Percentiles rank a stretch among this genome's conserved stretches.
Evolutionary conservation across 2,888 invertebrate species (phyloP).

Genomic region (Pollenia labialis): DNA sequence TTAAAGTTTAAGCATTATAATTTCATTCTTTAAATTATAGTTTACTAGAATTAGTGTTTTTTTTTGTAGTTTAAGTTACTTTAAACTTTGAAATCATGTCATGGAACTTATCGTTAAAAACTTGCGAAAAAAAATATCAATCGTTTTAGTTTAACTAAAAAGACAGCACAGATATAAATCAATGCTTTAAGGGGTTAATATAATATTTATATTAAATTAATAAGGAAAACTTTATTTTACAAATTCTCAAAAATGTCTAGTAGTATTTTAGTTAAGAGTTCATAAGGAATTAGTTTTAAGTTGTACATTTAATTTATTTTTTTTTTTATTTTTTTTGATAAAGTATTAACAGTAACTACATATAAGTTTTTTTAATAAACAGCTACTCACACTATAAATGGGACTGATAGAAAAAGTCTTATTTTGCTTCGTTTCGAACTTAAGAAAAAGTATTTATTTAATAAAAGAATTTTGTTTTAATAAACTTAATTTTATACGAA

Average conservation of each 20-base stretch:
- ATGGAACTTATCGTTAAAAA: slow-evolving; percentile 8
- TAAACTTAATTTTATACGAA: too few relatives aligned
- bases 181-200: slow-evolving; percentile 61
- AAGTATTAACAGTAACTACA: slow-evolving; percentile 11
- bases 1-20: not conserved
- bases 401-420: too few relatives aligned
- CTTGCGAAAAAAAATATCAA: not conserved
- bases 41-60: slow-evolving; percentile 5
- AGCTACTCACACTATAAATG: too few relatives aligned
- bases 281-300: slow-evolving; percentile 11
- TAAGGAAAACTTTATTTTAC: not conserved
- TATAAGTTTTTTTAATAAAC: too few relatives aligned
- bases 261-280: not conserved
- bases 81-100: not conserved
- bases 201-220: slow-evolving; percentile 72
- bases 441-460: too few relatives aligned
- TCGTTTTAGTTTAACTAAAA: slow-evolving; percentile 32
- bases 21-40: slow-evolving; percentile 32
- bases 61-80: slow-evolving; percentile 1
- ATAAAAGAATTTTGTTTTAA: too few relatives aligned
- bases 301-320: slow-evolving; percentile 44
- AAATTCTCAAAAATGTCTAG: not conserved
- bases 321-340: slow-evolving; percentile 15
- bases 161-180: not conserved
- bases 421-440: too few relatives aligned